These are phyloP conservation scores for Sylvietta virens DNA, from an alignment of 2,113 vertebrate genomes.

Conservation along the genomic window DNA sequence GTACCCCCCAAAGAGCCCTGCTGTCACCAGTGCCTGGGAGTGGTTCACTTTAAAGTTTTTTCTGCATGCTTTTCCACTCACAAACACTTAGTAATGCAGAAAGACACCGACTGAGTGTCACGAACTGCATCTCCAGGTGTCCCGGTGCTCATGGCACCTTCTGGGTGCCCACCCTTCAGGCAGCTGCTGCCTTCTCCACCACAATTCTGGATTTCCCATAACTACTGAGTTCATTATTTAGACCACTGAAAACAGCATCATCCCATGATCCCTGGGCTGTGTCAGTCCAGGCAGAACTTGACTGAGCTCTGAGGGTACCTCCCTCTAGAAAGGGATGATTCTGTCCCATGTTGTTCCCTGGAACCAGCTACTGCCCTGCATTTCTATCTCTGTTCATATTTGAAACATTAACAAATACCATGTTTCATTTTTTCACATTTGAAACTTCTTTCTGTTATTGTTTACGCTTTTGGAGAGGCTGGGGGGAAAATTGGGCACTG, in stretches of 20 bases:
- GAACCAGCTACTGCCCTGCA: neutral
- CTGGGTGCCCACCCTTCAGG: neutral
- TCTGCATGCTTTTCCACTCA: neutral
- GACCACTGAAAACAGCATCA: neutral
- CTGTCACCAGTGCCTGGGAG: neutral
- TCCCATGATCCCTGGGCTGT: neutral
- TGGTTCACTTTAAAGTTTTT: neutral
- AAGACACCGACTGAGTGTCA: neutral
- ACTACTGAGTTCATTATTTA: neutral
- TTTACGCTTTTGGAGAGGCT: constrained; percentile 24
- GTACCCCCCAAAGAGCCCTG: neutral
- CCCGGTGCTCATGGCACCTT: neutral
- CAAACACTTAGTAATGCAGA: neutral
- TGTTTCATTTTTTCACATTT: constrained; percentile 35
- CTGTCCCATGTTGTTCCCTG: fast-evolving
- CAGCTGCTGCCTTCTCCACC: neutral
- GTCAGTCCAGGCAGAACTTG: neutral
- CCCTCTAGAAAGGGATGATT: neutral
- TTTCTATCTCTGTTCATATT: neutral
- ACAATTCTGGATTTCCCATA: neutral
- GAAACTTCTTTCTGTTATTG: constrained; percentile 21
- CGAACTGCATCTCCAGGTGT: neutral
- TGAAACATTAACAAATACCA: neutral
- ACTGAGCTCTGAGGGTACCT: neutral
- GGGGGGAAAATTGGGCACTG: constrained; percentile 7